A percentile compares a stretch with the other conserved stretches of the same genome.
These are phyloP conservation scores for Thalpophila matura DNA, from an alignment of 2,888 invertebrate species.

Conservation along the genomic window DNA sequence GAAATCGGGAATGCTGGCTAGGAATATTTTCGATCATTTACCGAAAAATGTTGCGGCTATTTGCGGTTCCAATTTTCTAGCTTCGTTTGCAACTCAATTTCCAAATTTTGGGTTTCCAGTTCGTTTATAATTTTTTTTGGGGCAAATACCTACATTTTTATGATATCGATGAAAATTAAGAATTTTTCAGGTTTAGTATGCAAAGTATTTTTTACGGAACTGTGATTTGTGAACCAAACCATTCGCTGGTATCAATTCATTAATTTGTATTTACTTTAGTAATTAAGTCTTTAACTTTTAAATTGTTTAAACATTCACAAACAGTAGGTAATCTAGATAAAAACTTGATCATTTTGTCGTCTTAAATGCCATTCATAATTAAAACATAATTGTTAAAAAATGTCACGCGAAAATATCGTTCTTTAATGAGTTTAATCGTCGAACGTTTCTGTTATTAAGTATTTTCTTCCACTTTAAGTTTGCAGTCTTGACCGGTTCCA, in stretches of 20 bases:
- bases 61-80: conserved; percentile 6
- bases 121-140: background rate
- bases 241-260: no score
- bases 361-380: conserved; percentile 16
- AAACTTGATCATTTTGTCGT: background rate
- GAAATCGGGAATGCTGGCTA: conserved; percentile 44
- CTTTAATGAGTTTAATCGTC: conserved; percentile 56
- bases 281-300: background rate
- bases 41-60: conserved; percentile 26
- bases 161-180: no score
- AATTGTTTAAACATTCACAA: background rate
- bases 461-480: conserved; percentile 54
- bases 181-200: no score
- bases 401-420: conserved; percentile 35
- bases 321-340: background rate
- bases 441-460: conserved; percentile 41
- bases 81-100: conserved; percentile 7
- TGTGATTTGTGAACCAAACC: background rate
- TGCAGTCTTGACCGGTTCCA: conserved; percentile 62
- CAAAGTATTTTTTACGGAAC: no score
- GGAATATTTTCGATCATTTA: conserved; percentile 45
- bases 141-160: no score
- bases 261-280: background rate
- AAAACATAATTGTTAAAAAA: conserved; percentile 27
- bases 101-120: background rate